Conservation (phyloP, 2,797 vertebrate genomes). For the Phrynocephalus vlangalii region DNA sequence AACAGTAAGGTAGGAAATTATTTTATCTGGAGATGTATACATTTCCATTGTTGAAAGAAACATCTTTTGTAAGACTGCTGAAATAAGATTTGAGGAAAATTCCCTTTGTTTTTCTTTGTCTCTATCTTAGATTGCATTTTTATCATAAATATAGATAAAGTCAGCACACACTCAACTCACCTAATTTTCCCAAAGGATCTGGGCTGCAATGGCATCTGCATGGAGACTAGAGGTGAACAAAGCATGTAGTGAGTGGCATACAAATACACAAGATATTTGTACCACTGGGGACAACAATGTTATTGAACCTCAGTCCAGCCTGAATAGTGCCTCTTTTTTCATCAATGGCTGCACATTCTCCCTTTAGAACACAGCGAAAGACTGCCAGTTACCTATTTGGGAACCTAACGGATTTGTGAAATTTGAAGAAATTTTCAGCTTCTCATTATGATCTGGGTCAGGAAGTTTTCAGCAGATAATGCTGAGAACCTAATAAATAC, state of each 20-base stretch:
- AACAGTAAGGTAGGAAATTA: neutral
- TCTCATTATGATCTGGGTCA: no score
- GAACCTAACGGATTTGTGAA: neutral
- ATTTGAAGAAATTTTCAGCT: neutral
- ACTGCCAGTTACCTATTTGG: neutral
- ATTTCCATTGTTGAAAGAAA: neutral
- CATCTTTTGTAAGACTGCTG: neutral
- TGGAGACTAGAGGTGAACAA: neutral
- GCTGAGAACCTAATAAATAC: no score
- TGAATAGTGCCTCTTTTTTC: neutral
- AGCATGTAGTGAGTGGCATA: neutral
- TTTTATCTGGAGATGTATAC: neutral
- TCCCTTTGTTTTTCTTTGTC: neutral
- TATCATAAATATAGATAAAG: neutral
- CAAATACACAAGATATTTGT: neutral
- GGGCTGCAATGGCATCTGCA: neutral
- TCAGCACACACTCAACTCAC: neutral
- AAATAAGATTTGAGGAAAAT: neutral
- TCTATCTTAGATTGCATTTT: neutral
- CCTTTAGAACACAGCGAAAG: neutral
- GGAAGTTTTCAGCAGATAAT: neutral
- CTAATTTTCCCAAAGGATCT: neutral
- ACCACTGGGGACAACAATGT: no score
- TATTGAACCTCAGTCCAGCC: no score
- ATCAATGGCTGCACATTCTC: neutral